phyloP scores from a whole-genome alignment of 2,113 vertebrate species.

The Chrysochloris asiatica region DNA sequence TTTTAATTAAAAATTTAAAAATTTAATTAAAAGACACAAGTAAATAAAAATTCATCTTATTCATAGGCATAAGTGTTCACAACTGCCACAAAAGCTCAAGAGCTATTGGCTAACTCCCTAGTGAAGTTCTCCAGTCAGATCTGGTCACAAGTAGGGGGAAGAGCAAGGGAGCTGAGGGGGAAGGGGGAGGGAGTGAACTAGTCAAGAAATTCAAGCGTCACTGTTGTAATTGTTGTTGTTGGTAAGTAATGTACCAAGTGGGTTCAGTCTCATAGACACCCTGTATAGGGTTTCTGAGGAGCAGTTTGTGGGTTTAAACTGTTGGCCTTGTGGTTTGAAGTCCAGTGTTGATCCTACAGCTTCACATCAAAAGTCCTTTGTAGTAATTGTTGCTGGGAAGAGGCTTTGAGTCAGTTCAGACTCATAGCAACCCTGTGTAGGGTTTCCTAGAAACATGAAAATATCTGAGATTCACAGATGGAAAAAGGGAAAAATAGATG shows the following conservation, averaged over 20 bases:
- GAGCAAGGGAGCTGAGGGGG: not conserved
- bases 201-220: constrained; percentile 18
- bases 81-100: not conserved
- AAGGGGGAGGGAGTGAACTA: not conserved
- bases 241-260: no score
- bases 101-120: not conserved
- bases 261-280: no score
- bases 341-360: no score
- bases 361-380: no score
- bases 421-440: no score
- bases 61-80: not conserved
- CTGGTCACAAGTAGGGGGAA: not conserved
- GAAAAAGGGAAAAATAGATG: not conserved
- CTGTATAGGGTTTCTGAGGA: no score
- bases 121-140: not conserved
- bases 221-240: no score
- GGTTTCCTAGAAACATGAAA: not conserved
- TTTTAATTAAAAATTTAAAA: no score
- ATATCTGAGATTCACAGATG: not conserved
- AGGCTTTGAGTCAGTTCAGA: no score
- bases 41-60: not conserved
- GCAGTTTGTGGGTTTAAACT: no score
- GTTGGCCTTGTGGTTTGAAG: no score
- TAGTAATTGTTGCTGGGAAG: no score
- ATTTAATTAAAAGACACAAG: constrained; percentile 11